Evolutionary conservation across 2,888 invertebrate species (phyloP).

Genomic region (Drosophila percnosoma): DNA sequence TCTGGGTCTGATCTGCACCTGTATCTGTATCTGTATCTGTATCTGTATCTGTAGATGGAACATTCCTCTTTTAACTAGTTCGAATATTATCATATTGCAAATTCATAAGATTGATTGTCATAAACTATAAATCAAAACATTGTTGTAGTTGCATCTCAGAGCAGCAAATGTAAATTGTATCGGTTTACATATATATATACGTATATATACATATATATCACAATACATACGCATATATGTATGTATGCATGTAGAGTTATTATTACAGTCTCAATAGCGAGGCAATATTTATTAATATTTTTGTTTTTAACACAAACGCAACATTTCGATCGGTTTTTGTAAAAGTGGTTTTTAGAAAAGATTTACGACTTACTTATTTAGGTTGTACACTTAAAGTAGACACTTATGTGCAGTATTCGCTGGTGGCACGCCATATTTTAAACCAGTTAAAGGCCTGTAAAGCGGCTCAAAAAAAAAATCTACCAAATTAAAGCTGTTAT

Average conservation of each 20-base stretch:
- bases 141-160: constrained; percentile 22
- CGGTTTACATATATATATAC: constrained; percentile 35
- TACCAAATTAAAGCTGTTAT: constrained; percentile 16
- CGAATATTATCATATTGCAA: constrained; percentile 64
- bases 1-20: constrained; percentile 5
- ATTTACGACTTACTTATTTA: constrained; percentile 48
- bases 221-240: constrained; percentile 5
- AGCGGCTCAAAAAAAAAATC: background rate
- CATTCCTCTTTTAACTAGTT: constrained; percentile 54
- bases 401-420: constrained; percentile 57
- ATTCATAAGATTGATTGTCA: constrained; percentile 69
- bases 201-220: constrained; percentile 24
- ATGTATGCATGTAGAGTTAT: constrained; percentile 19
- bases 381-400: constrained; percentile 59
- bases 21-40: background rate
- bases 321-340: constrained; percentile 49
- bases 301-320: constrained; percentile 66
- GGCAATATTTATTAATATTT: constrained; percentile 51
- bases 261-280: constrained; percentile 18
- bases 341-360: constrained; percentile 27
- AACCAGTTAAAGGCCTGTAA: constrained; percentile 37
- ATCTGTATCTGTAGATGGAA: constrained; percentile 1
- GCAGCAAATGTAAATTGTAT: constrained; percentile 23
- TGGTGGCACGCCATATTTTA: constrained; percentile 56
- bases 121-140: constrained; percentile 24